Base-by-base conservation (phyloP, 2,113 vertebrate genomes). In the Cavia aperea region DNA sequence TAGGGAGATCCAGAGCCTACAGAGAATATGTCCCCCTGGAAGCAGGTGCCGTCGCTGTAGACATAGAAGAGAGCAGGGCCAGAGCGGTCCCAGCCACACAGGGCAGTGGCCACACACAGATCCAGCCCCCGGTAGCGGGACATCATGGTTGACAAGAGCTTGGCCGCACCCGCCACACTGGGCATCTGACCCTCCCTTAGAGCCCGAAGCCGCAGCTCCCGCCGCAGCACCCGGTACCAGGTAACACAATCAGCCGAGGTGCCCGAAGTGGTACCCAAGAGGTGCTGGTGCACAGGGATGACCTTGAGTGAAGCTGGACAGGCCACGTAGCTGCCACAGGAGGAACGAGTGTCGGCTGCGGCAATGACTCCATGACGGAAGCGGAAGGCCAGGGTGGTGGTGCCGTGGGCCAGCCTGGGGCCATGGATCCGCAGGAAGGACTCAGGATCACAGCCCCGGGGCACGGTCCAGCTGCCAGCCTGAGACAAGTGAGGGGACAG, bases 1-100 rank as follows among this genome's bases (percentile, higher is more conserved):
- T 98, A 99, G 19, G 98, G 98, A 43, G 98, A 99, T 5, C 98
- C 98, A 0, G 98, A 99, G n/a, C 98, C 98, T 63, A 98, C 98
- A 0, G 98, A 98, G 21, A 99, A 98, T 4, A 98, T 21, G 6
- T 98, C 91, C 33, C 98, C 98, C 33, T 97, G 97, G 82, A 98
- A 96, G 19, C 95, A 94, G 5, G 98, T 97, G 54, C 98, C 98
- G 2, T 99, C 98, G 0, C 98, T 98, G 96, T 98, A 98, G 89
- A 99, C 98, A 6, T 98, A 98, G 93, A 98, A 98, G 85, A 99
- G 96, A 36, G 96, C 96, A 23, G 98, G 98, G 10, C 98, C 98
- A 0, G 79, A 97, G 60, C 83, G 96, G 81, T 99, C 98, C 98
- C 98, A 98, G 51, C 98, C 98, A 66, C 98, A 98, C 49, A 98